These are phyloP conservation scores for Desoria tigrina DNA, from an alignment of 2,888 invertebrate genomes.

Conservation along the genomic window DNA sequence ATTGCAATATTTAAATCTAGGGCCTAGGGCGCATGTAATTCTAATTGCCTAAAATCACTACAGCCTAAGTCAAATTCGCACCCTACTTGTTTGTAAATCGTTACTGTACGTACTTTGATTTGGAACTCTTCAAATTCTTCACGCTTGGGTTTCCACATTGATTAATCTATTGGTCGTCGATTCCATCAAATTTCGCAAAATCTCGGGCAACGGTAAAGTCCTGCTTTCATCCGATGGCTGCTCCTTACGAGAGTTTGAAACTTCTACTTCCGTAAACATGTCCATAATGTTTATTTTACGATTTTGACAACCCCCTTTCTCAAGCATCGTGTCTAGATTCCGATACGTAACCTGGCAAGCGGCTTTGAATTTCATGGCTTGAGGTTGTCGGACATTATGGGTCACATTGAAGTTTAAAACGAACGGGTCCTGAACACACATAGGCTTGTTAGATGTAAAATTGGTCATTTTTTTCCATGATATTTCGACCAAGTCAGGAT, in stretches of 20 bases:
- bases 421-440: constrained; percentile 24
- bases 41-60: no score
- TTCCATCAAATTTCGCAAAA: no score
- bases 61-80: no score
- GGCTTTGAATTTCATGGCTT: no score
- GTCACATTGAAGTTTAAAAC: constrained; percentile 19
- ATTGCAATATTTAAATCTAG: no score
- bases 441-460: background rate
- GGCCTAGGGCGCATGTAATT: no score
- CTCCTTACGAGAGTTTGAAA: background rate
- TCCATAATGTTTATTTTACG: background rate
- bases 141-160: no score
- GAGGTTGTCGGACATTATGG: background rate
- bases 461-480: background rate
- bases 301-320: background rate
- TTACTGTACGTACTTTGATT: no score
- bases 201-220: background rate
- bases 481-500: background rate
- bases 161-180: no score
- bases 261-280: background rate
- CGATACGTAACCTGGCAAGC: no score
- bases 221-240: background rate
- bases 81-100: no score
- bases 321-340: background rate
- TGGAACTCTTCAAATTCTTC: no score